phyloP scores from a whole-genome alignment of 2,888 invertebrate genomes.

The Nezara viridula region DNA sequence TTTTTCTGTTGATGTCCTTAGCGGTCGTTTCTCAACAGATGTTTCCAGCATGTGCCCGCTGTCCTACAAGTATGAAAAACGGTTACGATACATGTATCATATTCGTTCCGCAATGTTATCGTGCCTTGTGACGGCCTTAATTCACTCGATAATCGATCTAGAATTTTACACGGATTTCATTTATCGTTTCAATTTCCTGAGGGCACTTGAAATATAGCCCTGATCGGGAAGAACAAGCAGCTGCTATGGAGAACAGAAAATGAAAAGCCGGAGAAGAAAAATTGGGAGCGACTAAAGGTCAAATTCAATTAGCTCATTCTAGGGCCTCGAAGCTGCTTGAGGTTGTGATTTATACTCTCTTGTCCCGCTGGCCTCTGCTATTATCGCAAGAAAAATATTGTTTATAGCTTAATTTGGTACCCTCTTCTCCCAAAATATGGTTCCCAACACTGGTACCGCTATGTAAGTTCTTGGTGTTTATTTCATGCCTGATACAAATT shows the following conservation, averaged over 20 bases:
- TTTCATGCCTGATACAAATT: too few relatives aligned
- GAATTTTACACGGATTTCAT: not conserved
- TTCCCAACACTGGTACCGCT: not conserved
- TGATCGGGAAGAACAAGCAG: not conserved
- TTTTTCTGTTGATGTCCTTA: not conserved
- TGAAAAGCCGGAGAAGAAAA: not conserved
- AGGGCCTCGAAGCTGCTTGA: not conserved
- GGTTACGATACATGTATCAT: not conserved
- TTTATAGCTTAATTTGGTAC: conserved; percentile 4
- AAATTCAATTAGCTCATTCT: conserved; percentile 5
- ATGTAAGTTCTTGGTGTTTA: not conserved
- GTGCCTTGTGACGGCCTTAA: not conserved
- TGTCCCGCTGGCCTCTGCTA: not conserved
- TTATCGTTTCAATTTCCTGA: not conserved
- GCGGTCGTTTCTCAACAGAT: not conserved
- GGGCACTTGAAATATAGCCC: not conserved
- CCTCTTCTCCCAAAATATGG: not conserved
- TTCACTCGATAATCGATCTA: not conserved
- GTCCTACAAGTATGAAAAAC: not conserved
- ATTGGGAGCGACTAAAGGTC: not conserved
- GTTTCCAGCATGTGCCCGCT: not conserved
- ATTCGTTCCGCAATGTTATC: not conserved
- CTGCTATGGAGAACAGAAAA: not conserved
- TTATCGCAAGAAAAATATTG: not conserved
- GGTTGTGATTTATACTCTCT: not conserved